Base-by-base conservation (phyloP, 2,888 invertebrate genomes). In the Axea sp. region DNA sequence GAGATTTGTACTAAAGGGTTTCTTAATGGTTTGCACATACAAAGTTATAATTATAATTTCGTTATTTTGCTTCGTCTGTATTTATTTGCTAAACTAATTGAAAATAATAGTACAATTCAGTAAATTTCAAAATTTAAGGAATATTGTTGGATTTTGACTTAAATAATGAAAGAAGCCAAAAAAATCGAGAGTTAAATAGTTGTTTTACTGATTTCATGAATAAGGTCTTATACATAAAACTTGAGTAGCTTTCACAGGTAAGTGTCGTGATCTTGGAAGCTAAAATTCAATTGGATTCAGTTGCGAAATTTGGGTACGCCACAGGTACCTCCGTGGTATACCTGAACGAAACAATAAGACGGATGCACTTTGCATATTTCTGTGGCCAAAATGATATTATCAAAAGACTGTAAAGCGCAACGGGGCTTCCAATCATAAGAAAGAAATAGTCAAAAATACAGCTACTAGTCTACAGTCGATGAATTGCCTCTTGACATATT, bases 221-320 rank as follows among this genome's bases (percentile, higher is more conserved):
- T n/a, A n/a, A n/a, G n/a, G n/a, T 24, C 24, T n/a, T 12, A 41
- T 12, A 12, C 7, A 11, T 8, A 41, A 26, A 28, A 43, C 15
- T 15, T 11, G 6, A 41, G 41, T 19, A 49, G n/a, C 22, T 12
- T 49, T 49, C 31, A 17, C 31, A 3, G 14, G 17, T 30, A 33
- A 45, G 22, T 8, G 30, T 33, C 24, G 30, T 43, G 69, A 62
- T 59, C 5, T 47, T 9, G 41, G 41, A 19, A 57, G 24, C 15
- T 45, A 22, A 39, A 49, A 30, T 31, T 22, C 57, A 75, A 81
- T 82, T 82, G 53, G 78, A 78, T 60, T 77, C 81, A 81, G 83
- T 84, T 82, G 77, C 81, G 80, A 82, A 81, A 83, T 82, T 83
- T 74, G 69, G 80, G 80, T 80, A 76, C 80, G 72, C 79, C 78